A percentile compares a stretch with the other conserved stretches of the same genome.
Evolutionary conservation across 2,113 vertebrate species (phyloP).

Genomic region (Hippocampus comes): DNA sequence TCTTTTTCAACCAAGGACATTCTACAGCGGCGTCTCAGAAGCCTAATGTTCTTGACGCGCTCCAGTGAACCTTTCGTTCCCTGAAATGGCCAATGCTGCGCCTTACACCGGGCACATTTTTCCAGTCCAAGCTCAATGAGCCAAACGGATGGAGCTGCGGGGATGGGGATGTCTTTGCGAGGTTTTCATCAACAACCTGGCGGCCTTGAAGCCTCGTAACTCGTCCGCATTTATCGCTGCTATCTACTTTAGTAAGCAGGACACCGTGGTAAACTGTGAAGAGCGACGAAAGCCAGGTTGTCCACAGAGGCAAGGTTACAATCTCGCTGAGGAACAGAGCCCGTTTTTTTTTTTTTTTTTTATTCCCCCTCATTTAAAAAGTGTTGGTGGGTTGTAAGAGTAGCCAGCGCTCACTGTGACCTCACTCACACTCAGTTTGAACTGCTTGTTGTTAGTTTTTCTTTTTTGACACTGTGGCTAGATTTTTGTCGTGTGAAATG

Average conservation of each 20-base stretch:
- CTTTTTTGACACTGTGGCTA: conserved; percentile 66
- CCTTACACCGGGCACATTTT: not conserved
- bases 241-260: conserved; percentile 30
- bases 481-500: conserved; percentile 77
- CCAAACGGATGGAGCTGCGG: conserved; percentile 22
- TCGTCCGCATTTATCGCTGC: conserved; percentile 28
- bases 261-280: conserved; percentile 27
- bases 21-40: not conserved
- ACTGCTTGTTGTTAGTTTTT: conserved; percentile 37
- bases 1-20: too few relatives aligned
- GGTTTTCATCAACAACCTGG: conserved; percentile 53
- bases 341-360: not conserved
- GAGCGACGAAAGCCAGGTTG: conserved; percentile 40
- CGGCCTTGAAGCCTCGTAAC: conserved; percentile 30
- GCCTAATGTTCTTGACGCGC: not conserved
- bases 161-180: conserved; percentile 47
- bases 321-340: conserved; percentile 60
- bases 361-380: not conserved
- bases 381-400: conserved; percentile 54
- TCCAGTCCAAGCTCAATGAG: conserved; percentile 4
- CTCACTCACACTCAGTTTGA: conserved; percentile 50
- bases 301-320: conserved; percentile 3
- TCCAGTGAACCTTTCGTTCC: not conserved
- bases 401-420: conserved; percentile 72
- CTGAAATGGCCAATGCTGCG: not conserved